These are phyloP conservation scores for Trachelus iudaicus DNA, from an alignment of 2,888 invertebrate species.

Conservation along the genomic window DNA sequence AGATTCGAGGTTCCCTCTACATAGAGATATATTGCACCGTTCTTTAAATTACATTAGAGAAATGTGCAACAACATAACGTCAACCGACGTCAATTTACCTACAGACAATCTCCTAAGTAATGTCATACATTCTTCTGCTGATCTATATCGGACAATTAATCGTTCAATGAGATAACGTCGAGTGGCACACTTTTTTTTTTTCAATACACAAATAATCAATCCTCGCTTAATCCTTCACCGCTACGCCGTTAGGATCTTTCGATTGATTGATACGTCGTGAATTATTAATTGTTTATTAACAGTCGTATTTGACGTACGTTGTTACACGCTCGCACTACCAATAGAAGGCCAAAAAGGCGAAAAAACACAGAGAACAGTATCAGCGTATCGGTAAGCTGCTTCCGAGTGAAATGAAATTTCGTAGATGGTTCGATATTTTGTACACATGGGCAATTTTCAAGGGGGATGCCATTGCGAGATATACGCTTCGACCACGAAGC, in stretches of 20 bases:
- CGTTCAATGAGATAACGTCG: not conserved
- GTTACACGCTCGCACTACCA: constrained; percentile 70
- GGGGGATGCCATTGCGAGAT: not conserved
- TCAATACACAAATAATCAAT: not conserved
- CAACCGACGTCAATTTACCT: not conserved
- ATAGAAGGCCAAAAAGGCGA: constrained; percentile 74
- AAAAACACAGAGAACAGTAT: constrained; percentile 80
- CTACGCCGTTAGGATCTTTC: not conserved
- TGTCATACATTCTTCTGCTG: not conserved
- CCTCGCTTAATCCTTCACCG: not conserved
- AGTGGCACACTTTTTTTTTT: not conserved
- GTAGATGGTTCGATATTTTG: not conserved
- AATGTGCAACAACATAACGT: not conserved
- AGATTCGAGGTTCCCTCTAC: not conserved
- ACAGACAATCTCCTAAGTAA: not conserved
- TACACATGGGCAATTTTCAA: not conserved
- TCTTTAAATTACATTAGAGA: not conserved
- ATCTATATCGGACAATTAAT: not conserved
- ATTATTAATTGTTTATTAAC: not conserved
- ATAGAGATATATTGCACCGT: not conserved
- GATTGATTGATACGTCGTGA: not conserved
- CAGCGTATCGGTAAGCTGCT: constrained; percentile 81
- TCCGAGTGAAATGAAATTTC: constrained; percentile 41
- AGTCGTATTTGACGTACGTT: constrained; percentile 45
- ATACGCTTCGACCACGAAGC: not conserved